phyloP scores from a whole-genome alignment of 2,888 invertebrate genomes.

The Aquatica leii region DNA sequence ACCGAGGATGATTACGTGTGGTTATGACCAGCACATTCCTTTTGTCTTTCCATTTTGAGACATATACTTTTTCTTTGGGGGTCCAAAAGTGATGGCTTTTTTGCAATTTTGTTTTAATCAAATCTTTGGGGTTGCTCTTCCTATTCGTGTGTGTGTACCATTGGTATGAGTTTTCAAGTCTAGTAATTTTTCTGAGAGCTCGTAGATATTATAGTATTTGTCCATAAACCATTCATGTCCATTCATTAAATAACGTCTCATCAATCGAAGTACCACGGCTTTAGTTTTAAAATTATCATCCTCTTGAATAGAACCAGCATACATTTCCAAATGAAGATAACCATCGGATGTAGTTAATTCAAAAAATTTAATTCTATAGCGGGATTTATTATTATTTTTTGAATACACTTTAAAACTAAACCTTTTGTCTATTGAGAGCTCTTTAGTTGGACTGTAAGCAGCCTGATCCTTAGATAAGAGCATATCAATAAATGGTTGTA shows the following conservation, averaged over 20 bases:
- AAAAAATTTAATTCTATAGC: no score
- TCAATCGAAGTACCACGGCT: neutral
- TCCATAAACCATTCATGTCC: neutral
- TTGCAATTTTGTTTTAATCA: no score
- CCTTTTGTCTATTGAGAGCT: no score
- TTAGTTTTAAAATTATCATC: neutral
- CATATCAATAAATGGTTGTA: no score
- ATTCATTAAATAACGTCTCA: neutral
- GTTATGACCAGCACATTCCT: conserved; percentile 39
- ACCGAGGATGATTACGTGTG: conserved; percentile 35
- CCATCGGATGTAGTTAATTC: neutral
- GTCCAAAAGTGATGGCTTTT: no score
- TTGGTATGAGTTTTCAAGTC: conserved; percentile 30
- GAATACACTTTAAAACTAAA: no score
- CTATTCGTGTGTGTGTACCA: no score
- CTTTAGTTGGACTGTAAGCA: no score
- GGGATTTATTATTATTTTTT: no score
- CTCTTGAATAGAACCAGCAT: neutral
- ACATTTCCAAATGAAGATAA: neutral
- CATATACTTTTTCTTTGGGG: conserved; percentile 24
- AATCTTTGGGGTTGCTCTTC: no score
- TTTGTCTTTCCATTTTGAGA: conserved; percentile 37
- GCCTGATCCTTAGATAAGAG: no score
- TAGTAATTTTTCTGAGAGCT: conserved; percentile 25
- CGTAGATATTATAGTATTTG: conserved; percentile 28